A percentile compares a stretch with the other conserved stretches of the same genome.
phyloP scores from a whole-genome alignment of 2,888 invertebrate genomes.

The Harpalus rubripes region DNA sequence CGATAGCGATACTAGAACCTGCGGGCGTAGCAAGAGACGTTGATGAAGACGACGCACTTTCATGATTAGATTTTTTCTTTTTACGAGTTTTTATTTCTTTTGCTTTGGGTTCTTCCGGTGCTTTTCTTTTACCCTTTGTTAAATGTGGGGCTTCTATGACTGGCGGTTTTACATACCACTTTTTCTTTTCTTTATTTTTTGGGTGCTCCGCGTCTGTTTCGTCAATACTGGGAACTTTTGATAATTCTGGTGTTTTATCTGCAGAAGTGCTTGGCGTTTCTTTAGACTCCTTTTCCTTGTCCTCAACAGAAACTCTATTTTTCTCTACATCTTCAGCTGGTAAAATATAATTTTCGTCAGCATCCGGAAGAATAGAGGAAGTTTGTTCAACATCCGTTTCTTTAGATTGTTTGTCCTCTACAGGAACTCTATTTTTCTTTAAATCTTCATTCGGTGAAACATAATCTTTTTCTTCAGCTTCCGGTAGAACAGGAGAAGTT shows the following conservation, averaged over 20 bases:
- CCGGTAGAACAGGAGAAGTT: not conserved
- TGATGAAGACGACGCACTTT: conserved; percentile 52
- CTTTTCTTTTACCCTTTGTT: conserved; percentile 67
- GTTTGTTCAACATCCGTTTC: not conserved
- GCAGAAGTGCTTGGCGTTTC: not conserved
- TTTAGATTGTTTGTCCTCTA: not conserved
- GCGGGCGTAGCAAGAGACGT: not conserved
- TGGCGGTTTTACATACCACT: conserved; percentile 69
- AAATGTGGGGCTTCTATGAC: conserved; percentile 71
- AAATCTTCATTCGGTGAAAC: not conserved
- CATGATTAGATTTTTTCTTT: conserved; percentile 51
- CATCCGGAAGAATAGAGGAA: not conserved
- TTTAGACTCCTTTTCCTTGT: conserved; percentile 11
- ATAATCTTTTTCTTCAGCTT: not conserved
- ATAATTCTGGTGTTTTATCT: conserved; percentile 12
- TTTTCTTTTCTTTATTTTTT: conserved; percentile 45
- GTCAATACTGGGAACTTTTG: not conserved
- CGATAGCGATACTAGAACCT: conserved; percentile 15
- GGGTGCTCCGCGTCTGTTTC: not conserved
- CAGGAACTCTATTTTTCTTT: not conserved
- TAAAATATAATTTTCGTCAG: not conserved
- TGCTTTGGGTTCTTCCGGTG: conserved; percentile 50
- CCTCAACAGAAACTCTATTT: not conserved
- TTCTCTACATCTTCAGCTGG: not conserved
- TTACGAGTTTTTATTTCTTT: conserved; percentile 60